These are phyloP conservation scores for Quadroppia sp. DNA, from an alignment of 2,888 invertebrate species.

Conservation along the genomic window DNA sequence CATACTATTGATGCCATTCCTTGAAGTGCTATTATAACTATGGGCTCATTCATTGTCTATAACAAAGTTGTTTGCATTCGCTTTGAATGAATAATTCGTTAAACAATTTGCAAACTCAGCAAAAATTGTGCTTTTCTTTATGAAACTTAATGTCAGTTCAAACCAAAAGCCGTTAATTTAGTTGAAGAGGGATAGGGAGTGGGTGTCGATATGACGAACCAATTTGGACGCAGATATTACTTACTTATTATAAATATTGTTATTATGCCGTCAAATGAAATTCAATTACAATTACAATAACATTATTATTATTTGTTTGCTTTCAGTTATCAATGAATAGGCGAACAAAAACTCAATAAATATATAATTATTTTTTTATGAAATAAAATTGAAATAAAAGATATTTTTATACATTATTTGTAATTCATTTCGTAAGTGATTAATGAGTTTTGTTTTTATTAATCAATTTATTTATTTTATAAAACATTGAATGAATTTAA, in stretches of 20 bases:
- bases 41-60: conserved; percentile 7
- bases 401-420: too few species aligned
- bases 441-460: too few species aligned
- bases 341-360: neutral
- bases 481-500: too few species aligned
- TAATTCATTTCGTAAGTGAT: too few species aligned
- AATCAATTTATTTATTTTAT: too few species aligned
- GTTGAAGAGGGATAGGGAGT: conserved; percentile 9
- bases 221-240: conserved; percentile 1
- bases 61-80: conserved; percentile 34
- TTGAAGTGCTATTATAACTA: too few species aligned
- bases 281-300: conserved; percentile 17
- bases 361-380: neutral
- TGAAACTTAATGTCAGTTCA: neutral
- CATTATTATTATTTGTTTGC: neutral
- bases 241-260: neutral
- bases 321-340: neutral
- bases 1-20: neutral
- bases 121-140: conserved; percentile 30
- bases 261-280: conserved; percentile 25
- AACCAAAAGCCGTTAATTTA: conserved; percentile 22
- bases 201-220: conserved; percentile 34
- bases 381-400: too few species aligned
- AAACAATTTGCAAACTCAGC: conserved; percentile 37
- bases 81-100: conserved; percentile 22